Evolutionary conservation across 2,797 vertebrate species (phyloP), one percentile per base, ranked within the genome.

Genomic region (Ispidina lecontei): DNA sequence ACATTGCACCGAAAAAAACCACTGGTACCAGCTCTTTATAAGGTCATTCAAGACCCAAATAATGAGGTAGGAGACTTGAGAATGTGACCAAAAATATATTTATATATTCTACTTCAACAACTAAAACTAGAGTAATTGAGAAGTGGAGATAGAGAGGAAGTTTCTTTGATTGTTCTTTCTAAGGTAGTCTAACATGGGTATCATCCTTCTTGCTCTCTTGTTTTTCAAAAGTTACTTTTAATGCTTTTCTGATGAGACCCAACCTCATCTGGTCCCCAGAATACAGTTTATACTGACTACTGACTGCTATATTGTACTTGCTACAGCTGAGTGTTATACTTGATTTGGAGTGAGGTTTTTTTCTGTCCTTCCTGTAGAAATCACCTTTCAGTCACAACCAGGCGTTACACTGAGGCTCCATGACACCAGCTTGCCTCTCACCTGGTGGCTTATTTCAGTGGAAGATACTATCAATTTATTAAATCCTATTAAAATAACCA

Each of bases 41-140:
- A 98, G 96, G 98, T 99, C 87, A 99, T 99, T 97, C 99, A 99
- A 92, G 99, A 99, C 87, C 98, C 98, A 80, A 98, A 98, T 97
- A 99, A 98, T 93, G 99, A 99, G 99, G 99, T 99, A 97, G 68
- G 96, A 85, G 28, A 87, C 33, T 60, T 2, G 14, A 87, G 84
- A 41, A 13, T 47, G 23, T 33, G 16, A 67, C 26, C 44, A 47
- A 33, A 47, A 67, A 13, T 47, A 25, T 47, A 26, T 31, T n/a
- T 43, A 4, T 47, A 35, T 67, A 23, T 94, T 91, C 55, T 22
- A 87, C 17, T 18, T 85, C 47, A 68, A 17, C 29, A 37, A 18
- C 19, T 82, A 28, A 78, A 92, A 16, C 7, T 29, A 55, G 54
- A 63, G 14, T 81, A 67, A 41, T 11, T 60, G 51, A 70, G 49